Evolutionary conservation across 2,888 invertebrate genomes (phyloP).

Genomic region (Pinctada fucata): DNA sequence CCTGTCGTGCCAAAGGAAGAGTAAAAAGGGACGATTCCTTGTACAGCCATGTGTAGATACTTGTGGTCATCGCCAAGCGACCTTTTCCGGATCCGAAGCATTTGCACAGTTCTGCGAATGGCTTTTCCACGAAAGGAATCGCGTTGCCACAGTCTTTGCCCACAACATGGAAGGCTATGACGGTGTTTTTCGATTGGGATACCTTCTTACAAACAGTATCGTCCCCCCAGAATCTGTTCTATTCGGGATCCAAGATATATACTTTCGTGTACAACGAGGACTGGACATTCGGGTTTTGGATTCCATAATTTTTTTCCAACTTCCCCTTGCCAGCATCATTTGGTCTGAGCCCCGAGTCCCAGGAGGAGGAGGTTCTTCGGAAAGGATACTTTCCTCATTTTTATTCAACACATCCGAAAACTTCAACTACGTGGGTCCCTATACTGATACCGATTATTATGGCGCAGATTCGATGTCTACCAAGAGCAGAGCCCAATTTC

Average conservation of each 20-base stretch:
- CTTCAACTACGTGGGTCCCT: background rate
- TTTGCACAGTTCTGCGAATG: background rate
- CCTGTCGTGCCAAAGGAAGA: background rate
- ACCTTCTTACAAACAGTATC: background rate
- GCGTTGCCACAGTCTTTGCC: too few species aligned
- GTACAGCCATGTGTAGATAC: background rate
- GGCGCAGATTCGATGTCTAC: too few species aligned
- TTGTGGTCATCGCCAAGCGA: background rate
- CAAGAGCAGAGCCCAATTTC: too few species aligned
- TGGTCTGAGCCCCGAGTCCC: too few species aligned
- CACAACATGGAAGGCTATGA: background rate
- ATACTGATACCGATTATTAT: too few species aligned
- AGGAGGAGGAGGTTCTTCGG: background rate
- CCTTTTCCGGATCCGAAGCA: background rate
- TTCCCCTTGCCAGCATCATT: too few species aligned
- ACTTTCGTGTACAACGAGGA: background rate
- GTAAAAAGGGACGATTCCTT: background rate
- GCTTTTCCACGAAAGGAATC: background rate
- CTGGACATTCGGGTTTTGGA: background rate
- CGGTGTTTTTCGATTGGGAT: background rate
- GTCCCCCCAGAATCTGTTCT: background rate
- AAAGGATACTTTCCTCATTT: constrained; percentile 13
- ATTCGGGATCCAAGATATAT: constrained; percentile 7
- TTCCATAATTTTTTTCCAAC: background rate
- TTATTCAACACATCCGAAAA: constrained; percentile 5